phyloP scores from a whole-genome alignment of 2,888 invertebrate species.

The Sialis fuliginosa region DNA sequence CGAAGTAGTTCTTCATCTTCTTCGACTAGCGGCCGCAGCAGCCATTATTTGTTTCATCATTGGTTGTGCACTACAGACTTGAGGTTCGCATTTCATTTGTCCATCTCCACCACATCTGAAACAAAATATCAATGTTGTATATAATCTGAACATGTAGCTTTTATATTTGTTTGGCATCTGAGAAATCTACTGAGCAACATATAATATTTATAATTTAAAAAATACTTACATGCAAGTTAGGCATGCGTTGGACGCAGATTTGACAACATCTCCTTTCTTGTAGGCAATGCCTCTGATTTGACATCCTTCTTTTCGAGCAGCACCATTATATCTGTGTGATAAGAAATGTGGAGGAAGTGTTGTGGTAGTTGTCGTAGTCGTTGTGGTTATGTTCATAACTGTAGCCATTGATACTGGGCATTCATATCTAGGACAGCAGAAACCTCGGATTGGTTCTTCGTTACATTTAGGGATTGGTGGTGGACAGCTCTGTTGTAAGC shows the following conservation, averaged over 20 bases:
- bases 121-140: slow-evolving; percentile 12
- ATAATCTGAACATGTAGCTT: slow-evolving; percentile 1
- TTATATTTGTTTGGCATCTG: slow-evolving; percentile 5
- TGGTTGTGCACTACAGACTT: slow-evolving; percentile 76
- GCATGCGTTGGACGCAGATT: slow-evolving; percentile 79
- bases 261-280: slow-evolving; percentile 68
- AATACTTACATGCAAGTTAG: slow-evolving; percentile 81
- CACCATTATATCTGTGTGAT: slow-evolving; percentile 59
- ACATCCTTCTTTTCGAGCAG: slow-evolving; percentile 61
- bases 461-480: slow-evolving; percentile 84
- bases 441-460: slow-evolving; percentile 82
- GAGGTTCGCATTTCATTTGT: slow-evolving; percentile 88
- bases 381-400: slow-evolving; percentile 65
- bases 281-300: slow-evolving; percentile 73
- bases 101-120: slow-evolving; percentile 80
- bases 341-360: slow-evolving; percentile 72
- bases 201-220: neutral
- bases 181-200: neutral
- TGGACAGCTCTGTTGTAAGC: slow-evolving; percentile 86
- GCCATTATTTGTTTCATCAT: slow-evolving; percentile 82
- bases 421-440: slow-evolving; percentile 89
- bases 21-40: slow-evolving; percentile 53
- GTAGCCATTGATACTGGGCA: slow-evolving; percentile 82
- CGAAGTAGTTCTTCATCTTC: slow-evolving; percentile 43
- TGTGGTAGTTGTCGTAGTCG: slow-evolving; percentile 72